Conservation (phyloP, 1,140 invertebrate species). For the Agrypnia vestita region DNA sequence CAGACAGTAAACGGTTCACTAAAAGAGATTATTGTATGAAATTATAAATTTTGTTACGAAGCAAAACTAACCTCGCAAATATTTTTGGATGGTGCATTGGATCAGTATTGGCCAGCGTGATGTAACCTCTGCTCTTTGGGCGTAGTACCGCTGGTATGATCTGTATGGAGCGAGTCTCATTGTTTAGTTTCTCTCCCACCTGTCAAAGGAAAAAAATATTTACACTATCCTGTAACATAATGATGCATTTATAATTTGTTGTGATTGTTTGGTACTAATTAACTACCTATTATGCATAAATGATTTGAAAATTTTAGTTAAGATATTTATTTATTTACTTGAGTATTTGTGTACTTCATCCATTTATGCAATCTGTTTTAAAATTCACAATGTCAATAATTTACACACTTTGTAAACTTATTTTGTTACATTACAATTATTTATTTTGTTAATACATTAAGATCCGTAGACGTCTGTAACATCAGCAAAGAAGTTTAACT, state of each 20-base stretch:
- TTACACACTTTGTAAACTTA: no score
- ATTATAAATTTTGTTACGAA: background rate
- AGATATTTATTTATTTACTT: no score
- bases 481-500: no score
- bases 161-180: slow-evolving; percentile 76
- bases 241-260: background rate
- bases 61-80: slow-evolving; percentile 66
- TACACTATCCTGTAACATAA: background rate
- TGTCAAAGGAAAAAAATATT: background rate
- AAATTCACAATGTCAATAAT: no score
- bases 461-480: no score
- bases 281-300: background rate
- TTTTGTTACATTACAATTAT: no score
- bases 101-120: slow-evolving; percentile 83
- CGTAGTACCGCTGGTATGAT: slow-evolving; percentile 80
- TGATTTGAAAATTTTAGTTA: background rate
- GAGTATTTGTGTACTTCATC: no score
- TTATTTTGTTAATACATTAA: no score
- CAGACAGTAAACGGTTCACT: no score
- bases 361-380: no score
- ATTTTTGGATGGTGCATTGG: slow-evolving; percentile 75
- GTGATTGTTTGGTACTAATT: background rate
- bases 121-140: slow-evolving; percentile 86
- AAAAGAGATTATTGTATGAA: no score
- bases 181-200: slow-evolving; percentile 81